A percentile compares a stretch with the other conserved stretches of the same genome.
phyloP scores from a whole-genome alignment of 2,797 vertebrate genomes.

The Glossophaga mutica region DNA sequence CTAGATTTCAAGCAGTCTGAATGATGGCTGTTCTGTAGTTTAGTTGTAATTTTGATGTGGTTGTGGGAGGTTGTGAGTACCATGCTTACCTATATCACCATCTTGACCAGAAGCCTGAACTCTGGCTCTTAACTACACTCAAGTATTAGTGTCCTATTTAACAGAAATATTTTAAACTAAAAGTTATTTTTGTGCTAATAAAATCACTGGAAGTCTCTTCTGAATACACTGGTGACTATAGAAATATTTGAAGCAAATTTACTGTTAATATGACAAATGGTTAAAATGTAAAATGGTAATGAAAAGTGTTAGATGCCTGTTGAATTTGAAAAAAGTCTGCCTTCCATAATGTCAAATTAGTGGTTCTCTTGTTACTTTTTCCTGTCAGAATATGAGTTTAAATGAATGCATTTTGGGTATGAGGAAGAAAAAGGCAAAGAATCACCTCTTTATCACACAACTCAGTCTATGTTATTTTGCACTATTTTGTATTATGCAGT shows the following conservation, averaged over 20 bases:
- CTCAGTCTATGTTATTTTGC: neutral
- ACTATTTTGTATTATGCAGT: neutral
- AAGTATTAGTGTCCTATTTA: neutral
- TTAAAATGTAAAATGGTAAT: slow-evolving; percentile 2
- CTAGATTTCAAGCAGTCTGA: neutral
- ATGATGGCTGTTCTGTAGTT: neutral
- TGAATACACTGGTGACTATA: neutral
- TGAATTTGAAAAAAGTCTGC: neutral
- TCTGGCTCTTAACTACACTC: neutral
- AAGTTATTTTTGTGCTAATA: neutral
- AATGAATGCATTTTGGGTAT: neutral
- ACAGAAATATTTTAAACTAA: neutral
- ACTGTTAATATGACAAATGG: neutral
- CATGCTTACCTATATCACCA: too few species aligned
- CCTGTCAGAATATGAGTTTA: neutral
- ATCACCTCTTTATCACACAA: neutral
- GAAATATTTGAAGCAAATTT: neutral
- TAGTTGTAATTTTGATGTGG: too few species aligned
- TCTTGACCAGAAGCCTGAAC: too few species aligned
- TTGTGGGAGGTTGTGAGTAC: too few species aligned
- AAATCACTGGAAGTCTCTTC: neutral
- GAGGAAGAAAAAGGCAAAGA: neutral
- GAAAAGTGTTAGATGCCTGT: neutral
- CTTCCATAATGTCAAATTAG: neutral
- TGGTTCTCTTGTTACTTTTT: slow-evolving; percentile 4